phyloP scores from a whole-genome alignment of 2,113 vertebrate genomes.

The Pseudonaja textilis region DNA sequence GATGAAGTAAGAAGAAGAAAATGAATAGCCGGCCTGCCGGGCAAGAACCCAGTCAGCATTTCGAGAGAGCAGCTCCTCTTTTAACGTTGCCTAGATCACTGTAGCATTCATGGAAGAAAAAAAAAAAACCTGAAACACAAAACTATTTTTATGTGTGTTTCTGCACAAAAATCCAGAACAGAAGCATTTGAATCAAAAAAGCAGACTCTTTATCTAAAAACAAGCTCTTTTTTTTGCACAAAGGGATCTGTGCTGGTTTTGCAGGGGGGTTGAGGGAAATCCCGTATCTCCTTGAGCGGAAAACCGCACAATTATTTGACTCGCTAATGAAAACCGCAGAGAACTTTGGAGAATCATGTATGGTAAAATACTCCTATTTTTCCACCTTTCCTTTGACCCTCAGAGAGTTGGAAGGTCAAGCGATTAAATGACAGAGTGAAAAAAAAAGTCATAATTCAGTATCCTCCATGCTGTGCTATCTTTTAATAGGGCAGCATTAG shows the following conservation, averaged over 20 bases:
- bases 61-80: slow-evolving; percentile 8
- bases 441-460: neutral
- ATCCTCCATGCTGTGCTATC: neutral
- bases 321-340: neutral
- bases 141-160: neutral
- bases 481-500: neutral
- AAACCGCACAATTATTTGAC: neutral
- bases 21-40: slow-evolving; percentile 22
- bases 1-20: slow-evolving; percentile 44
- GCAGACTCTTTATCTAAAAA: neutral
- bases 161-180: slow-evolving; percentile 16
- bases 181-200: neutral
- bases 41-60: neutral
- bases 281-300: neutral
- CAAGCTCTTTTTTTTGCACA: neutral
- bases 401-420: neutral
- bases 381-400: neutral
- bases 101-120: neutral
- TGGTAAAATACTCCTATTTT: no score
- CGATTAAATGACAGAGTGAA: no score
- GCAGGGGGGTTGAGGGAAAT: rapidly evolving
- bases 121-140: neutral
- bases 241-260: neutral
- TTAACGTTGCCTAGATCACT: neutral
- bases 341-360: neutral